These are phyloP conservation scores for Macrochelys suwanniensis DNA, from an alignment of 2,797 vertebrate genomes.

Conservation along the genomic window DNA sequence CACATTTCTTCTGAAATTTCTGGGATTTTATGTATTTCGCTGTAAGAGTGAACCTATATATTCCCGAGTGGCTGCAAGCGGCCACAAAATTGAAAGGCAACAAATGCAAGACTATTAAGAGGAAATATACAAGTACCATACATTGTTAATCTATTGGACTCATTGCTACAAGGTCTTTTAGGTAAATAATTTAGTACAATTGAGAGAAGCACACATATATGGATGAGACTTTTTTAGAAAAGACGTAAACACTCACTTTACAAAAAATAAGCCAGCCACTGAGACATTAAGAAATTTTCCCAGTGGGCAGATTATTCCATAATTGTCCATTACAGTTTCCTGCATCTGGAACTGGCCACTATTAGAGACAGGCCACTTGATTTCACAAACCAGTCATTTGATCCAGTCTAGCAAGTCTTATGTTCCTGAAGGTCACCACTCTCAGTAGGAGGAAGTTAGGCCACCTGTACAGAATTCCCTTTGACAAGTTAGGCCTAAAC, in stretches of 20 bases:
- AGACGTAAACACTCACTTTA: background rate
- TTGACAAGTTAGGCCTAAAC: slow-evolving; percentile 20
- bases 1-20: slow-evolving; percentile 40
- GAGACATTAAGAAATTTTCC: background rate
- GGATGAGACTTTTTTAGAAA: slow-evolving; percentile 3
- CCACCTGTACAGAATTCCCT: background rate
- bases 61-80: background rate
- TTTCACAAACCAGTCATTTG: slow-evolving; percentile 4
- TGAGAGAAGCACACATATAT: background rate
- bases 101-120: background rate
- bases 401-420: slow-evolving; percentile 8
- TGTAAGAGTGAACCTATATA: background rate
- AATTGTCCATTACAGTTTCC: background rate
- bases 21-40: slow-evolving; percentile 5
- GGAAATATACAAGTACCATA: slow-evolving; percentile 54
- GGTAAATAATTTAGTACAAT: slow-evolving; percentile 30
- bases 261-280: background rate
- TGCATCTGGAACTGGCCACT: background rate
- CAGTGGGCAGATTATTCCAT: slow-evolving; percentile 38
- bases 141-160: slow-evolving; percentile 1
- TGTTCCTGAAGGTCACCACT: background rate
- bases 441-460: background rate
- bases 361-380: background rate
- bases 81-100: background rate
- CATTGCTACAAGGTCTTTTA: background rate